These are phyloP conservation scores for Plotosus lineatus DNA, from an alignment of 2,113 vertebrate genomes.

Conservation along the genomic window DNA sequence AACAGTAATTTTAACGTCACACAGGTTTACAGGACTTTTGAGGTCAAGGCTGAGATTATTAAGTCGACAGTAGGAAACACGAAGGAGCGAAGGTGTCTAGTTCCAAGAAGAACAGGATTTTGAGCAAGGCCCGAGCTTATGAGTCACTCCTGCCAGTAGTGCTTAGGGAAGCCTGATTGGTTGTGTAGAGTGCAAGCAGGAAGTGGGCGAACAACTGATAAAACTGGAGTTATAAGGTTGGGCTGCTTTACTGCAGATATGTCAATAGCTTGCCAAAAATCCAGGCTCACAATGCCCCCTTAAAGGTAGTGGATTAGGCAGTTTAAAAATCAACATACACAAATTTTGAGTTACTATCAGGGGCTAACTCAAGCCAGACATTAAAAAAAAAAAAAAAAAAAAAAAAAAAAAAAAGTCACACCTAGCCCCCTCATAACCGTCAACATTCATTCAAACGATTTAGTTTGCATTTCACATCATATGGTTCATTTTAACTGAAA, in stretches of 20 bases:
- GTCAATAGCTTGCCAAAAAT: conserved; percentile 69
- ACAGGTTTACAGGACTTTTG: conserved; percentile 60
- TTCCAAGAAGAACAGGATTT: conserved; percentile 68
- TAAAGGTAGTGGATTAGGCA: conserved; percentile 71
- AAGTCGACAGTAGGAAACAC: conserved; percentile 62
- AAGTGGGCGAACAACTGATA: conserved; percentile 74
- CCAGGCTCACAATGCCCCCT: conserved; percentile 50
- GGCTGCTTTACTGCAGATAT: conserved; percentile 62
- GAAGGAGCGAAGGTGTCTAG: conserved; percentile 43
- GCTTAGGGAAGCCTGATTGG: conserved; percentile 71
- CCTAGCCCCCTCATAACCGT: conserved; percentile 49
- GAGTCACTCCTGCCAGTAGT: conserved; percentile 66
- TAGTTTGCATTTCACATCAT: conserved; percentile 27
- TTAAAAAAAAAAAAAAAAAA: conserved; percentile 23
- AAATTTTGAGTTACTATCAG: conserved; percentile 54
- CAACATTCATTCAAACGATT: conserved; percentile 3
- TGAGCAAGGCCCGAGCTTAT: conserved; percentile 59
- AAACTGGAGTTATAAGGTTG: conserved; percentile 64
- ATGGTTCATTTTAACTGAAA: conserved; percentile 49
- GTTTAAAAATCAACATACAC: conserved; percentile 54
- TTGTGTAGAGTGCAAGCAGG: conserved; percentile 66
- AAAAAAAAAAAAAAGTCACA: conserved; percentile 19
- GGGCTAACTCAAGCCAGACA: conserved; percentile 48
- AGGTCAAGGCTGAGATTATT: conserved; percentile 63
- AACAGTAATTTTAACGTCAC: conserved; percentile 38